These are phyloP conservation scores for Steinernema khuongi DNA, from an alignment of 1,140 invertebrate species.

Conservation along the genomic window DNA sequence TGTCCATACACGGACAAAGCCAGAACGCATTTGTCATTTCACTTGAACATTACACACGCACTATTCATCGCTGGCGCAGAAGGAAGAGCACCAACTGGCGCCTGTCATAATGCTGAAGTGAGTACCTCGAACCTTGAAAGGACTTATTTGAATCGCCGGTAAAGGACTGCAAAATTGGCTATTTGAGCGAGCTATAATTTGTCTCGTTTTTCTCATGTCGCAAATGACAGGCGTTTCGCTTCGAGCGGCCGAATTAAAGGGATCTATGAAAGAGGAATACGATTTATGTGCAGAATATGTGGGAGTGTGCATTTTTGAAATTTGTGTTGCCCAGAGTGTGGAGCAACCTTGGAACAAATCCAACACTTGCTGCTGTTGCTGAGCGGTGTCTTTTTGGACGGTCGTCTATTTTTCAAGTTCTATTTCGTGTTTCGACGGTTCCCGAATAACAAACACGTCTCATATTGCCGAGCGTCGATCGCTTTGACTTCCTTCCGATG, in stretches of 20 bases:
- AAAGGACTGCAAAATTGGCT: background rate
- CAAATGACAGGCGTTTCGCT: background rate
- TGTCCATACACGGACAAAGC: background rate
- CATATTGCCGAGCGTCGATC: background rate
- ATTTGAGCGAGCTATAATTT: background rate
- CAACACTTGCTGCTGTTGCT: background rate
- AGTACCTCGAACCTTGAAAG: background rate
- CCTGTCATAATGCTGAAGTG: background rate
- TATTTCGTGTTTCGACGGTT: conserved; percentile 1
- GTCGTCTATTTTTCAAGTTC: conserved; percentile 2
- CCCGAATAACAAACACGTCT: background rate
- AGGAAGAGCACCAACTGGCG: background rate
- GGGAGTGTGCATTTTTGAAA: background rate
- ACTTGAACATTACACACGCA: background rate
- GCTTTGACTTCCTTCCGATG: conserved; percentile 7
- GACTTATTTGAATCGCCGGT: background rate
- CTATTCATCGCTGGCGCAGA: background rate
- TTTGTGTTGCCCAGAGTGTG: background rate
- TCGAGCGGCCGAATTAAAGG: background rate
- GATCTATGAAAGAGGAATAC: background rate
- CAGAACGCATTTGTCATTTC: background rate
- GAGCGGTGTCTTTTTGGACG: background rate
- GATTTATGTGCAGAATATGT: no score
- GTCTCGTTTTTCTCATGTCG: background rate
- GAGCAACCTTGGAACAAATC: background rate